Base-by-base conservation (phyloP, 2,797 vertebrate species). In the Megaceryle alcyon region DNA sequence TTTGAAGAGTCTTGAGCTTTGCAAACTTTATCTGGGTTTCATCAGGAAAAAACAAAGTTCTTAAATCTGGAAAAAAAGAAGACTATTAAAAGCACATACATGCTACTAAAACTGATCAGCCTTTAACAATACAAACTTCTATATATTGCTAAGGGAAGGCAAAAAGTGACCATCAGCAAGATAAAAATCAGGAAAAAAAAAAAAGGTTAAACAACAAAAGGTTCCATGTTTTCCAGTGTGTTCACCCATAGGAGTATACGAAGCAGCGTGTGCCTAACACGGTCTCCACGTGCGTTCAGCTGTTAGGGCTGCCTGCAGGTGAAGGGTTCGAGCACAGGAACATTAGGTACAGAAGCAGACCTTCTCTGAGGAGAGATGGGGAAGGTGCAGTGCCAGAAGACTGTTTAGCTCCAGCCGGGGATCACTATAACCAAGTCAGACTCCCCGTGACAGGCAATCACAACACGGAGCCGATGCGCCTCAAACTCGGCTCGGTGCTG, bases 11-110 rank as follows among this genome's bases (percentile, higher is more conserved):
- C 82, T 78, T 77, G 63, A 95, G 80, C 76, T 93, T 69, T 83
- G 61, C 77, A 82, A 94, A 79, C 54, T 91, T 96, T 56, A 53
- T 60, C 66, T 93, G 44, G 8, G n/a, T 94, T 94, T 96, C 93
- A 94, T 37, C 44, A 54, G 28, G 64, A 53, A 79, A 94, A 95
- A 95, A 64, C 19, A 49, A 89, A 94, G 39, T 88, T 89, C 79
- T 93, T 78, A 92, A 51, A 92, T 78, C 65, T 91, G 65, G 65
- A 19, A 82, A 65, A 64, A 87, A 76, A 88, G 20, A 70, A 68
- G 63, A 86, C 72, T 54, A 53, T 56, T 88, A 90, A 94, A 95
- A 94, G 89, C 68, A 85, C n/a, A 37, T 25, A 63, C 3, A 83
- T 0, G 3, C 49, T 65, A 59, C 26, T 68, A 29, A 80, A 89